phyloP scores from a whole-genome alignment of 2,797 vertebrate genomes.

The Spinibarbus caldwelli region DNA sequence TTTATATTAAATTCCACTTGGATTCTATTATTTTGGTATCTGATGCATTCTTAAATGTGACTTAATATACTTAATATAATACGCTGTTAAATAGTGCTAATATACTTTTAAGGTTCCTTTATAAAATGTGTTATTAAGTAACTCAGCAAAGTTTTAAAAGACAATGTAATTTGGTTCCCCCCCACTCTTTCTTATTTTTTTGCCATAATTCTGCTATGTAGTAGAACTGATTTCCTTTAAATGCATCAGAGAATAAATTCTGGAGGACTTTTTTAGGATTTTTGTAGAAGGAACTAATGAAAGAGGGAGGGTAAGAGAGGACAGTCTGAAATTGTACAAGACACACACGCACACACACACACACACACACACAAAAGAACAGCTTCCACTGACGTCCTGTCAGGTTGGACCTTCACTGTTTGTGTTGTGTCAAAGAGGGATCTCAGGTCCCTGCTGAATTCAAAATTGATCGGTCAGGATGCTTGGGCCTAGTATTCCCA shows the following conservation, averaged over 20 bases:
- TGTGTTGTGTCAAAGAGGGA: slow-evolving; percentile 29
- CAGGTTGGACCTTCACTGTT: background rate
- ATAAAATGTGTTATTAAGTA: background rate
- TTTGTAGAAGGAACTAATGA: background rate
- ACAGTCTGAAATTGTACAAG: background rate
- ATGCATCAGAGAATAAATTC: background rate
- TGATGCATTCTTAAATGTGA: background rate
- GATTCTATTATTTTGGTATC: background rate
- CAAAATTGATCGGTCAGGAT: slow-evolving; percentile 36
- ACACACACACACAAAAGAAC: background rate
- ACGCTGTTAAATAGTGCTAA: background rate
- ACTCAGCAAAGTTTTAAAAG: background rate
- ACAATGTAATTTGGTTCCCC: background rate
- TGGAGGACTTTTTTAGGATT: background rate
- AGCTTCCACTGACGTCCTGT: background rate
- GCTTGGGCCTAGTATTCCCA: slow-evolving; percentile 16
- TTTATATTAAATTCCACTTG: background rate
- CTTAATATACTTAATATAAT: background rate
- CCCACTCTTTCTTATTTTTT: background rate
- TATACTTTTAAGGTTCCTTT: background rate
- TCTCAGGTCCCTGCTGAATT: slow-evolving; percentile 50
- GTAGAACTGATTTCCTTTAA: background rate
- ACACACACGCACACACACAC: background rate
- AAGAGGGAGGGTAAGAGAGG: background rate
- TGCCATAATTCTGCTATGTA: background rate